Conservation (phyloP, 2,113 vertebrate genomes). For the Halichoeres trimaculatus region DNA sequence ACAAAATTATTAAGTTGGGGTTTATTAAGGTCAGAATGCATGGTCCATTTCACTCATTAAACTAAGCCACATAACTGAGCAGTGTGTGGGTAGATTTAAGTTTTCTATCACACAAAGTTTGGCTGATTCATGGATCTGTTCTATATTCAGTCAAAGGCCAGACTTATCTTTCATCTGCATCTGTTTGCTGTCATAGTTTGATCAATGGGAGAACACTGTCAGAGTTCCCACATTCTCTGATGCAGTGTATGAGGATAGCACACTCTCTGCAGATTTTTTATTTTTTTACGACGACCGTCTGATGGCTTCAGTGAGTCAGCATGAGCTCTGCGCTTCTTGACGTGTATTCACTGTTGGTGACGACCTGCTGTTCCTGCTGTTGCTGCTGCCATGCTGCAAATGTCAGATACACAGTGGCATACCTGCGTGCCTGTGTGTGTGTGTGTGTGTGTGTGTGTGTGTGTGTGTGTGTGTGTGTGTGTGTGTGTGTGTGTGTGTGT, state of each 20-base stretch:
- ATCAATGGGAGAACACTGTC: slow-evolving; percentile 17
- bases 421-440: background rate
- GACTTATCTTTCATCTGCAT: background rate
- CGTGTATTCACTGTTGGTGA: slow-evolving; percentile 50
- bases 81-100: background rate
- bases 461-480: slow-evolving; percentile 2
- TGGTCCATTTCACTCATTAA: background rate
- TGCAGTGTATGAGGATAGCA: slow-evolving; percentile 3
- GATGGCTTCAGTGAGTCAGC: slow-evolving; percentile 51
- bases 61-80: slow-evolving; percentile 5
- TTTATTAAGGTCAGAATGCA: slow-evolving; percentile 23
- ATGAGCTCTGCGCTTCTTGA: slow-evolving; percentile 39
- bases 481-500: slow-evolving; percentile 1
- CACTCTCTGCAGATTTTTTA: slow-evolving; percentile 20
- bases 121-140: background rate
- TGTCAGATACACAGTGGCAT: slow-evolving; percentile 43
- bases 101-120: background rate
- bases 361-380: slow-evolving; percentile 41
- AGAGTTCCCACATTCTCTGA: slow-evolving; percentile 7
- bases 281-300: slow-evolving; percentile 41
- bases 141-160: background rate
- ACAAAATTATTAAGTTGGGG: slow-evolving; percentile 28
- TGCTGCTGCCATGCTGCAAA: slow-evolving; percentile 26
- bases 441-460: slow-evolving; percentile 2
- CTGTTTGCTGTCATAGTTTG: slow-evolving; percentile 9